phyloP scores from a whole-genome alignment of 53 echinoderm and acorn worm species.

The Patiria pectinifera region DNA sequence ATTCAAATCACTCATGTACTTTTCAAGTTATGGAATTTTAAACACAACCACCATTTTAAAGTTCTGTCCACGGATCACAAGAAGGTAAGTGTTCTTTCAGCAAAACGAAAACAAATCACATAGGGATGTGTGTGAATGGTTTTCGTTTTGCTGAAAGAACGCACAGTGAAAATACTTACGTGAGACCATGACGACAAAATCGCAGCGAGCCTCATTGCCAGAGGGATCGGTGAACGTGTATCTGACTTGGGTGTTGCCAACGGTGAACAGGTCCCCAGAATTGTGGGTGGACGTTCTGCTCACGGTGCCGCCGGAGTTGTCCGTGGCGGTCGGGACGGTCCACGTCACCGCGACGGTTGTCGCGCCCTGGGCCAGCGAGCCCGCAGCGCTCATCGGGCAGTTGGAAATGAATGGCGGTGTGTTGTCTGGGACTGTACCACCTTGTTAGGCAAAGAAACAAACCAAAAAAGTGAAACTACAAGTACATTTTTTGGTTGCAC shows the following conservation, averaged over 20 bases:
- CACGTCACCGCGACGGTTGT: constrained; percentile 54
- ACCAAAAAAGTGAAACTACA: not conserved
- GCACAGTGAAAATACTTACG: constrained; percentile 37
- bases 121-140: too few relatives aligned
- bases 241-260: constrained; percentile 54
- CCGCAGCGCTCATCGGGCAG: constrained; percentile 55
- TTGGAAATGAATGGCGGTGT: constrained; percentile 55
- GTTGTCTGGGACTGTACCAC: constrained; percentile 44
- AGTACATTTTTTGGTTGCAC: too few relatives aligned
- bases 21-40: too few relatives aligned
- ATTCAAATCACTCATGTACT: too few relatives aligned
- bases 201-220: constrained; percentile 52
- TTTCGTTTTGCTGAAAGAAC: too few relatives aligned
- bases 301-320: constrained; percentile 62
- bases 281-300: constrained; percentile 26
- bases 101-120: too few relatives aligned
- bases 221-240: constrained; percentile 75
- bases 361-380: constrained; percentile 10
- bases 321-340: constrained; percentile 72
- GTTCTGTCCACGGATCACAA: too few relatives aligned
- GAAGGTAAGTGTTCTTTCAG: too few relatives aligned
- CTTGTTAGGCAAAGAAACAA: not conserved
- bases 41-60: too few relatives aligned
- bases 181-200: constrained; percentile 69
- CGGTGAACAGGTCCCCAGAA: constrained; percentile 53